Evolutionary conservation across 2,888 invertebrate genomes (phyloP), one percentile per base, ranked within the genome.

Genomic region (Seira musarum): DNA sequence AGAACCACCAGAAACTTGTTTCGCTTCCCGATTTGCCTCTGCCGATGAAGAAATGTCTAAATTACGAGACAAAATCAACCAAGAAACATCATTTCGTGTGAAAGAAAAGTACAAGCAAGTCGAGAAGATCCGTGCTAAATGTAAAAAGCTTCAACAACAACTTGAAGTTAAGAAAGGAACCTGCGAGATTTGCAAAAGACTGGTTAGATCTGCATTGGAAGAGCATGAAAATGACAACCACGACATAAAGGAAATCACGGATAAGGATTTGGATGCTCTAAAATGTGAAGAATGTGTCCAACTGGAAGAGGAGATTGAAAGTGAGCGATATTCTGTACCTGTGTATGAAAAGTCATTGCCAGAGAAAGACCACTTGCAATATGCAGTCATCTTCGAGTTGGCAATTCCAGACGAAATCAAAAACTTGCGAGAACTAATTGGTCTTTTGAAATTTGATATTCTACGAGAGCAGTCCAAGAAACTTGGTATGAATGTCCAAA

Each of bases 311-410:
- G 15, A 21, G 15, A n/a, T 72, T 2, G 30, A 72, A 25, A 22
- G 22, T 2, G 53, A 25, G 22, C 21, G 79, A 17, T 6, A 13
- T 1, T 79, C 79, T 2, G 72, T 78, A 15, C n/a, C 40, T 10
- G 40, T 69, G 0, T 80, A 63, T 17, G 74, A 74, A n/a, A 63
- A 69, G 3, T 46, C 68, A 0, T 60, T 80, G 21, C 80, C 80
- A 1, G 40, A 30, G 13, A 65, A 74, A n/a, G 21, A 8, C 0
- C 40, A 70, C 17, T 61, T 46, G 5, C 80, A 80, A 63, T 24
- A 53, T 19, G 77, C 77, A 1, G 82, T 80, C 0, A 25, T 80
- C 0, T 82, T 82, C 65, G 82, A 82, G 19, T 24, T 82, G n/a
- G 2, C 69, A 57, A 71, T 80, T 61, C 82, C 82, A 2, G 22